A percentile compares a stretch with the other conserved stretches of the same genome.
phyloP scores from a whole-genome alignment of 2,888 invertebrate species.

The Phasia obesa region DNA sequence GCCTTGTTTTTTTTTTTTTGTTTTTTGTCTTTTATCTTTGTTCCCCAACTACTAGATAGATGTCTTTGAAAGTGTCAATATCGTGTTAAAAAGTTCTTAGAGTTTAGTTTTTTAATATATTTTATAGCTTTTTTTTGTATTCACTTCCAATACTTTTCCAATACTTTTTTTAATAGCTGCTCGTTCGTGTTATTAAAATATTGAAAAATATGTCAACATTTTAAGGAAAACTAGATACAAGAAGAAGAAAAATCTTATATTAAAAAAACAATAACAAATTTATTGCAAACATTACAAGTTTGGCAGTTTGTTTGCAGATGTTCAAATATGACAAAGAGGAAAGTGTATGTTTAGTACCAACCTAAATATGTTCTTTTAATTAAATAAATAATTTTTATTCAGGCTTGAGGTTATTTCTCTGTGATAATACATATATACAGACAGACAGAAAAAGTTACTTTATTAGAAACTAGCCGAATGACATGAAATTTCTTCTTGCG shows the following conservation, averaged over 20 bases:
- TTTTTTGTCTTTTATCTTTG: constrained; percentile 47
- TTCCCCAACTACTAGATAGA: constrained; percentile 33
- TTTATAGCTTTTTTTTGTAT: constrained; percentile 32
- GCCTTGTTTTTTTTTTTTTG: constrained; percentile 34
- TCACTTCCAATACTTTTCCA: constrained; percentile 11
- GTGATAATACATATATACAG: no score
- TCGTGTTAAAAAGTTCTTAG: constrained; percentile 69
- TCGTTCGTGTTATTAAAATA: constrained; percentile 64
- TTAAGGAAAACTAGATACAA: constrained; percentile 7
- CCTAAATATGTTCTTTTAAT: no score
- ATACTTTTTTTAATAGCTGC: constrained; percentile 58
- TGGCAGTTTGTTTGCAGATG: neutral
- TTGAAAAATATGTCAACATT: constrained; percentile 58
- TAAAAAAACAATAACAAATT: constrained; percentile 6
- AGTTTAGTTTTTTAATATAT: constrained; percentile 38
- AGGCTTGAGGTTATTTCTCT: no score
- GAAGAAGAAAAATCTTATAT: no score
- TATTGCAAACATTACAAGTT: constrained; percentile 6
- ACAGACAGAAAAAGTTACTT: no score
- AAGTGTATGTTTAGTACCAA: no score
- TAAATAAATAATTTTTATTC: no score
- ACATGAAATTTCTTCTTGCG: no score
- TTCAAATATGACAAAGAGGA: neutral
- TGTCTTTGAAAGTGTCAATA: constrained; percentile 70
- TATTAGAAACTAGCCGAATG: no score